A percentile compares a stretch with the other conserved stretches of the same genome.
These are phyloP conservation scores for Chionodraco myersi DNA, from an alignment of 2,113 vertebrate species.

Conservation along the genomic window DNA sequence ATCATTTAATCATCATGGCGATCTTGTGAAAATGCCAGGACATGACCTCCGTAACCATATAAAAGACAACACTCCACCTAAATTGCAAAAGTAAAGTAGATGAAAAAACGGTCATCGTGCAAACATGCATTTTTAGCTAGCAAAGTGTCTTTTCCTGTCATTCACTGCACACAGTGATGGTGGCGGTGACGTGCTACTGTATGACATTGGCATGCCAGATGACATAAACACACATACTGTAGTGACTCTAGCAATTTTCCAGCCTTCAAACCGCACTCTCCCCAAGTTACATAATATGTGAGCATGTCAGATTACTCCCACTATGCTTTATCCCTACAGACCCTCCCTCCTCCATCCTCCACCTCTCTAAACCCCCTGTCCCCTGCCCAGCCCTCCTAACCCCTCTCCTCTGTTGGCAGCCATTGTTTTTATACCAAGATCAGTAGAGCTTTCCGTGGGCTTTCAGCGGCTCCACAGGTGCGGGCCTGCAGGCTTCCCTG, in stretches of 20 bases:
- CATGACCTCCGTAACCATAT: constrained; percentile 5
- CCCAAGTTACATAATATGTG: constrained; percentile 68
- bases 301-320: constrained; percentile 72
- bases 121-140: background rate
- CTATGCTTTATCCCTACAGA: constrained; percentile 48
- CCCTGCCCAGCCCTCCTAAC: constrained; percentile 32
- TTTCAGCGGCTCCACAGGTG: constrained; percentile 53
- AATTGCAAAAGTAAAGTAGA: too few species aligned
- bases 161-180: constrained; percentile 11
- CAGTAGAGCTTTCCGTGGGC: constrained; percentile 21
- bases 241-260: constrained; percentile 73
- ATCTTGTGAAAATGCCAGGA: constrained; percentile 23
- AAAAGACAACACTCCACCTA: background rate
- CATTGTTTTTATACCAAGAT: constrained; percentile 40
- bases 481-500: constrained; percentile 28
- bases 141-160: background rate
- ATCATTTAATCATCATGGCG: background rate
- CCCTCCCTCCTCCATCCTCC: constrained; percentile 3
- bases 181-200: background rate
- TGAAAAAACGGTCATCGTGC: too few species aligned
- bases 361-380: constrained; percentile 41
- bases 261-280: constrained; percentile 55
- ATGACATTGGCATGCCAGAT: constrained; percentile 33
- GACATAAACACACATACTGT: constrained; percentile 51
- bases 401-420: constrained; percentile 29